phyloP scores from a whole-genome alignment of 2,113 vertebrate species.

The Oryctolagus cuniculus region mOryCun1.1 NC_091432.1:225900001-225900500 shows the following conservation, averaged over 20 bases:
- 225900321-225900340: not conserved
- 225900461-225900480: not conserved
- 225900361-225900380: too few relatives aligned
- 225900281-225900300: not conserved
- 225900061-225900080: not conserved
- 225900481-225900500: fast-evolving
- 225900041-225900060: not conserved
- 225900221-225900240: not conserved
- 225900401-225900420: not conserved
- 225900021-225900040: not conserved
- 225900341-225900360: not conserved
- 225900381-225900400: not conserved
- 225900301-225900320: not conserved
- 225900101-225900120: not conserved
- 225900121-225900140: not conserved
- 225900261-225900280: not conserved
- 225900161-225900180: not conserved
- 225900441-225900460: not conserved
- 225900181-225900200: not conserved
- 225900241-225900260: too few relatives aligned
- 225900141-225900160: not conserved
- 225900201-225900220: not conserved
- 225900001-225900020: not conserved
- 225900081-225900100: not conserved
- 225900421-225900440: not conserved